Conservation (phyloP, 2,113 vertebrate species). For the Mystacornis crossleyi region DNA sequence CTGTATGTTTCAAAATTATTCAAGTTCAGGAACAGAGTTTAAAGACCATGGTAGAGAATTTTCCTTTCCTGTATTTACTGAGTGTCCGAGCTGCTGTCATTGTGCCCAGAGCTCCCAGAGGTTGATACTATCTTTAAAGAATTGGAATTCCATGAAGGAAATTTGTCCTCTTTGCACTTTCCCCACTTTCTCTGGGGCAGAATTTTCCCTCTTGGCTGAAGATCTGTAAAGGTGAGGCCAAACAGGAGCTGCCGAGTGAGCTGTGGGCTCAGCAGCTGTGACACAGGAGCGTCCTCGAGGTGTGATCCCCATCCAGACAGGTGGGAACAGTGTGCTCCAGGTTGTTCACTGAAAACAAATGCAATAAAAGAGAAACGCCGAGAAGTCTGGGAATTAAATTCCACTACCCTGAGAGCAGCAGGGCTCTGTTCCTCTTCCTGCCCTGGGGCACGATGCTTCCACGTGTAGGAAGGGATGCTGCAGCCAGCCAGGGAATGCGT, state of each 20-base stretch:
- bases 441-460: not conserved
- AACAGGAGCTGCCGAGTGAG: not conserved
- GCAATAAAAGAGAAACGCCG: not conserved
- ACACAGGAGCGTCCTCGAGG: not conserved
- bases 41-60: not conserved
- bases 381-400: not conserved
- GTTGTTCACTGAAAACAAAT: accelerated
- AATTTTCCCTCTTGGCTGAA: not conserved
- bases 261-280: not conserved
- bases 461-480: not conserved
- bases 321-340: accelerated
- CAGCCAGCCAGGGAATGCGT: accelerated
- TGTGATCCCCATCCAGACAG: not conserved
- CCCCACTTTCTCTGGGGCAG: no score
- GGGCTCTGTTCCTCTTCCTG: not conserved
- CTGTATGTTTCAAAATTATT: not conserved
- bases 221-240: not conserved
- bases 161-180: not conserved
- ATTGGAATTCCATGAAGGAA: not conserved
- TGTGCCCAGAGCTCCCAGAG: not conserved
- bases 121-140: not conserved
- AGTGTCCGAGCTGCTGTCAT: not conserved
- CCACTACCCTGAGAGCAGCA: not conserved
- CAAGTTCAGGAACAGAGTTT: not conserved
- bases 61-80: not conserved